Conservation (phyloP, 2,113 vertebrate genomes). For the Ginglymostoma cirratum region DNA sequence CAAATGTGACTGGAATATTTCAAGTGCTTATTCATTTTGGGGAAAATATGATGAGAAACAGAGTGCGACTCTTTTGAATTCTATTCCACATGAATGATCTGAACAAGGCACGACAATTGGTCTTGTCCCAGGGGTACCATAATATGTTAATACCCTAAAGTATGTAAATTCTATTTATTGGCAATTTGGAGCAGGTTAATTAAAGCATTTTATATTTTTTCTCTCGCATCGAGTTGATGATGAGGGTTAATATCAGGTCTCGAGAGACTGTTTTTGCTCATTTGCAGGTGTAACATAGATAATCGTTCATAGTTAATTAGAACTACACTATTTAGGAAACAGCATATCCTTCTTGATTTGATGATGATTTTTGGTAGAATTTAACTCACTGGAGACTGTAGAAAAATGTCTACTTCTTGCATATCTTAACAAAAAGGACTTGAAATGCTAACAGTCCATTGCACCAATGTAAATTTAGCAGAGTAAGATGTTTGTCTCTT, state of each 20-base stretch:
- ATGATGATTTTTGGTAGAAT: background rate
- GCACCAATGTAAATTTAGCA: background rate
- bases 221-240: conserved; percentile 54
- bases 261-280: conserved; percentile 61
- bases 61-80: conserved; percentile 56
- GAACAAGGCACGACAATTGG: conserved; percentile 65
- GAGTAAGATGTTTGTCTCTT: background rate
- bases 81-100: conserved; percentile 60
- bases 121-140: conserved; percentile 58
- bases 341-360: background rate
- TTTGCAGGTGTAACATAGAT: conserved; percentile 70
- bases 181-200: conserved; percentile 71
- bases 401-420: background rate
- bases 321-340: conserved; percentile 37
- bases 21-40: conserved; percentile 65
- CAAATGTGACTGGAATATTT: conserved; percentile 62
- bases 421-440: background rate
- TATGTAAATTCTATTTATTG: conserved; percentile 76
- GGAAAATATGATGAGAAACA: conserved; percentile 62
- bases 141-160: conserved; percentile 63
- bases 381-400: background rate
- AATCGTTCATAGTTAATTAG: conserved; percentile 73
- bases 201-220: conserved; percentile 65
- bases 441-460: background rate
- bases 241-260: conserved; percentile 66